phyloP scores from a whole-genome alignment of 2,113 vertebrate genomes.

The Galbula dea region DNA sequence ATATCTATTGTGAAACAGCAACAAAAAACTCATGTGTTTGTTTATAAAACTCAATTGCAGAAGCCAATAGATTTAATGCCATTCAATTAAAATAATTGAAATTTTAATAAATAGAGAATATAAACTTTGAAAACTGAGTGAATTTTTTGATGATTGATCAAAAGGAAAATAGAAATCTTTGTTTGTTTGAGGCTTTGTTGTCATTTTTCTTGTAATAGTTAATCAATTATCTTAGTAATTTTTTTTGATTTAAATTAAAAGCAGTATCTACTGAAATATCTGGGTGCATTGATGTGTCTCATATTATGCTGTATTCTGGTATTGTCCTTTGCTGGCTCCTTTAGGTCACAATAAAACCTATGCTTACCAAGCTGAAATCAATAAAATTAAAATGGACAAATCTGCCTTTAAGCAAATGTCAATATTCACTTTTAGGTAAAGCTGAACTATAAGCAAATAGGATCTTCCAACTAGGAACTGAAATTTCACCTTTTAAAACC shows the following conservation, averaged over 20 bases:
- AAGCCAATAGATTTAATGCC: not conserved
- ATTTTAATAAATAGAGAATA: not conserved
- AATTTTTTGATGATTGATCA: rapidly evolving
- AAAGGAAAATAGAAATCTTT: not conserved
- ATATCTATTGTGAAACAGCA: not conserved
- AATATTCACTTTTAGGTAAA: not conserved
- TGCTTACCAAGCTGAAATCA: not conserved
- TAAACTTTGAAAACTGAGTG: not conserved
- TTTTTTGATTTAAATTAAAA: not conserved
- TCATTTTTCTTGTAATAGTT: not conserved
- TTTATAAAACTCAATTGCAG: not conserved
- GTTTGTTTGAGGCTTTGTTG: rapidly evolving
- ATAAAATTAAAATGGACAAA: not conserved
- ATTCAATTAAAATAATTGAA: not conserved
- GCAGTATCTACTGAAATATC: not conserved
- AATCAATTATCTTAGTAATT: not conserved
- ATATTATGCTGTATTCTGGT: not conserved
- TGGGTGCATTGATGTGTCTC: not conserved
- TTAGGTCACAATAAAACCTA: not conserved
- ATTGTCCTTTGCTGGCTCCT: not conserved
- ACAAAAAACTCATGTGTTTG: not conserved
- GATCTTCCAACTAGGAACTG: not conserved
- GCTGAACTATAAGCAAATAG: not conserved
- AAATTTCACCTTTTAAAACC: not conserved
- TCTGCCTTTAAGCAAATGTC: not conserved